Evolutionary conservation across 2,888 invertebrate genomes (phyloP), one percentile per base, ranked within the genome.

Genomic region (Lithophane semibrunnea): DNA sequence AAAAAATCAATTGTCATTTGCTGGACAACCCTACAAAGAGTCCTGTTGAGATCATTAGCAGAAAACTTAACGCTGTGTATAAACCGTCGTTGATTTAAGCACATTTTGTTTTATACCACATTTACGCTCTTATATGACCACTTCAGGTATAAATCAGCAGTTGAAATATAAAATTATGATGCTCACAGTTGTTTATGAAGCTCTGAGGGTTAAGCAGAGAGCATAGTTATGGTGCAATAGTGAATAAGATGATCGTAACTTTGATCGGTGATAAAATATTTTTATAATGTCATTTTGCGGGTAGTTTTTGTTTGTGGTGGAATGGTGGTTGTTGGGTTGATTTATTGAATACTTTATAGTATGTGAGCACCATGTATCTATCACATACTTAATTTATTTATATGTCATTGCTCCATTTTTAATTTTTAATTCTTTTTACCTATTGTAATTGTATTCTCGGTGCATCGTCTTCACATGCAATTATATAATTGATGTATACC

Each of bases 1-100:
- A 58, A 24, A 63, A 21, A 42, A 42, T 12, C 1, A n/a, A 42
- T 63, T 21, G 21, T 47, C 13, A 2, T 9, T 60, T 29, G 4
- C 13, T 16, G 8, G 73, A 16, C 86, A 88, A 52, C 88, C 88
- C 87, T 88, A 79, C 4, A 42, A 12, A 37, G 16, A 0, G 5
- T 21, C 47, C 7, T 4, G 64, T 69, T 16, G 58, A 81, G 79
- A 88, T 90, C 89, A 91, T 91, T 90, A 92, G 86, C 77, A 80
- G 80, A 83, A 79, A 80, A 87, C 80, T 83, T 90, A 89, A 91
- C 88, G 63, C 80, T 82, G 61, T 80, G 60, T 87, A 87, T 84
- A 86, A 82, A 84, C 77, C n/a, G 56, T 75, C 49, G 64, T 64
- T 75, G 85, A 72, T 81, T 81, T 72, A 83, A 86, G 78, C 64